These are phyloP conservation scores for Danio jaintianensis DNA, from an alignment of 2,797 vertebrate species.

Conservation along the genomic window DNA sequence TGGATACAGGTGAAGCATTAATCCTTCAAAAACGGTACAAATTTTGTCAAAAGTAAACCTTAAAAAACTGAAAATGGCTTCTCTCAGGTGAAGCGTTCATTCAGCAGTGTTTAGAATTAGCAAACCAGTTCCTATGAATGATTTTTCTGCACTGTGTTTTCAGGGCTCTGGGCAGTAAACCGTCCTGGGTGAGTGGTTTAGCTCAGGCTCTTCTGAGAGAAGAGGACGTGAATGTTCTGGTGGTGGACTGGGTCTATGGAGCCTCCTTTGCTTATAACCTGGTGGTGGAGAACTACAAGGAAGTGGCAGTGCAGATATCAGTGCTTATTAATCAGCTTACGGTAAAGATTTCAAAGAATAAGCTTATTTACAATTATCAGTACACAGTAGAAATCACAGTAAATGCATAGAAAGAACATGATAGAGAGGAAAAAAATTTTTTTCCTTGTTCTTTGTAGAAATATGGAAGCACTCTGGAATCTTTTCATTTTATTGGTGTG, in stretches of 20 bases:
- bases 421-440: background rate
- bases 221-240: conserved; percentile 84
- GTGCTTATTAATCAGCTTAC: conserved; percentile 85
- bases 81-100: no score
- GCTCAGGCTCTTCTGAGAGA: conserved; percentile 77
- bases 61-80: no score
- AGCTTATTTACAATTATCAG: background rate
- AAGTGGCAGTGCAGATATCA: conserved; percentile 85
- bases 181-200: conserved; percentile 87
- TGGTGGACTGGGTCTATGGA: conserved; percentile 90
- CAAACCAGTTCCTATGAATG: conserved; percentile 26
- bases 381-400: background rate
- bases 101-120: background rate
- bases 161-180: conserved; percentile 88
- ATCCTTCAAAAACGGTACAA: no score
- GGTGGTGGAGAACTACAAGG: conserved; percentile 87
- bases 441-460: conserved; percentile 69
- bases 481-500: conserved; percentile 92
- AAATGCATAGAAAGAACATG: background rate
- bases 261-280: conserved; percentile 86
- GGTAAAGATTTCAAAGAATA: conserved; percentile 75
- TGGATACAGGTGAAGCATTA: conserved; percentile 88
- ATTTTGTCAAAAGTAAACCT: no score
- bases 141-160: background rate
- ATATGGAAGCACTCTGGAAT: conserved; percentile 80